These are phyloP conservation scores for Calidris pugnax DNA, from an alignment of 2,113 vertebrate genomes.

Conservation along the genomic window DNA sequence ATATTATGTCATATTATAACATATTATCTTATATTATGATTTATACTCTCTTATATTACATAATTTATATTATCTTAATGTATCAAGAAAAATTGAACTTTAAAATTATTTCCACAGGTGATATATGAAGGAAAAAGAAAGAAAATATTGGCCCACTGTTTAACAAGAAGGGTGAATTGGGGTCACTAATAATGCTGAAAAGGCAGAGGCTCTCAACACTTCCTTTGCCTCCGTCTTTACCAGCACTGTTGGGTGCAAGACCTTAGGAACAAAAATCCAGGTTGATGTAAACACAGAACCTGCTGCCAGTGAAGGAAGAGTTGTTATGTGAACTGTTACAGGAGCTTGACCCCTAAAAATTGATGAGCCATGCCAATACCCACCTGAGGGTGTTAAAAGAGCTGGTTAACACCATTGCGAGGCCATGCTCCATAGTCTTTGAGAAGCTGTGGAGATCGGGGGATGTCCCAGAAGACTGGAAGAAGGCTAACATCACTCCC, in stretches of 20 bases:
- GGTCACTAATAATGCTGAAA: neutral
- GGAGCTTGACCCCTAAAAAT: neutral
- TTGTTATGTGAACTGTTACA: neutral
- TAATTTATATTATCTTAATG: conserved; percentile 65
- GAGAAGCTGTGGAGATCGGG: neutral
- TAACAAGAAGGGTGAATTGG: neutral
- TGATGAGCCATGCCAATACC: neutral
- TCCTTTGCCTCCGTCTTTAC: neutral
- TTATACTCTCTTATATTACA: neutral
- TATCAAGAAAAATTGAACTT: conserved; percentile 57
- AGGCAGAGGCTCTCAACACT: neutral
- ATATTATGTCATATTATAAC: neutral
- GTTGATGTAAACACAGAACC: neutral
- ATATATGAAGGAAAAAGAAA: neutral
- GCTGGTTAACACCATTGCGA: neutral
- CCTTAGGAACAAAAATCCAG: neutral
- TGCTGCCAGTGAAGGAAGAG: neutral
- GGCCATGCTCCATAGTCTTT: neutral
- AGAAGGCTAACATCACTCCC: neutral
- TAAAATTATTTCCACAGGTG: conserved; percentile 50
- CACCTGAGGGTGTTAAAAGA: neutral
- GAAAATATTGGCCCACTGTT: neutral
- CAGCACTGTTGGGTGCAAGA: neutral
- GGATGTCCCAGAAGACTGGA: neutral
- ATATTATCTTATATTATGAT: too few species aligned